A percentile compares a stretch with the other conserved stretches of the same genome.
These are phyloP conservation scores for Theocolax elegans DNA, from an alignment of 1,140 invertebrate genomes.

Conservation along the genomic window DNA sequence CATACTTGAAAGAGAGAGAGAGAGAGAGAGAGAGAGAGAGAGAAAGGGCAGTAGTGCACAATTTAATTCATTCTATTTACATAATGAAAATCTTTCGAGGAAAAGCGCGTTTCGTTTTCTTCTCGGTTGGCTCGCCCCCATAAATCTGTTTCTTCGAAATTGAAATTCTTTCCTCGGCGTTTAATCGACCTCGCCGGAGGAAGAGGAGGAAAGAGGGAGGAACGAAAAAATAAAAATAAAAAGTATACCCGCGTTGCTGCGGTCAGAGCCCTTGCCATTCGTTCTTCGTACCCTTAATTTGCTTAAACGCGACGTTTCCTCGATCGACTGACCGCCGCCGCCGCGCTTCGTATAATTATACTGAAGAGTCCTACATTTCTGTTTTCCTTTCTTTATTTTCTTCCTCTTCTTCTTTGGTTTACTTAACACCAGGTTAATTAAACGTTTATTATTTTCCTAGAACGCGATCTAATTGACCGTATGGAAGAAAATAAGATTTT, in stretches of 20 bases:
- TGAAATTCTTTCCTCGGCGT: slow-evolving; percentile 24
- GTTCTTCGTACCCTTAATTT: slow-evolving; percentile 16
- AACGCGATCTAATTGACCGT: too few species aligned
- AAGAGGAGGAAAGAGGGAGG: too few species aligned
- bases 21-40: too few species aligned
- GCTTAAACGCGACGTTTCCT: slow-evolving; percentile 12
- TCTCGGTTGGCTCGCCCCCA: neutral
- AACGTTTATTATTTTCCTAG: too few species aligned
- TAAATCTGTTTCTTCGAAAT: slow-evolving; percentile 27
- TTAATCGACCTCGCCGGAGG: slow-evolving; percentile 1
- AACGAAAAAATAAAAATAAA: slow-evolving; percentile 5
- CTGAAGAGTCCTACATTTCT: too few species aligned
- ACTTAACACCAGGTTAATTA: too few species aligned
- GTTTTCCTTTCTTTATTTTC: neutral
- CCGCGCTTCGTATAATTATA: too few species aligned
- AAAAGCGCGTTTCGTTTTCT: neutral
- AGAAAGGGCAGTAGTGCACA: too few species aligned
- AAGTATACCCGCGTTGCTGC: neutral
- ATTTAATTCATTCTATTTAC: slow-evolving; percentile 30
- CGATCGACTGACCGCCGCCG: slow-evolving; percentile 4
- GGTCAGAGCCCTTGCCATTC: slow-evolving; percentile 1
- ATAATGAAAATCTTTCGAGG: slow-evolving; percentile 24
- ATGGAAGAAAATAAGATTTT: too few species aligned
- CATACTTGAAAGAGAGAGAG: too few species aligned
- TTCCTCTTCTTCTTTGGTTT: neutral